Percentiles rank a stretch among this genome's conserved stretches.
These are phyloP conservation scores for Tauraco hartlaubi DNA, from an alignment of 2,797 vertebrate species.

Conservation along the genomic window DNA sequence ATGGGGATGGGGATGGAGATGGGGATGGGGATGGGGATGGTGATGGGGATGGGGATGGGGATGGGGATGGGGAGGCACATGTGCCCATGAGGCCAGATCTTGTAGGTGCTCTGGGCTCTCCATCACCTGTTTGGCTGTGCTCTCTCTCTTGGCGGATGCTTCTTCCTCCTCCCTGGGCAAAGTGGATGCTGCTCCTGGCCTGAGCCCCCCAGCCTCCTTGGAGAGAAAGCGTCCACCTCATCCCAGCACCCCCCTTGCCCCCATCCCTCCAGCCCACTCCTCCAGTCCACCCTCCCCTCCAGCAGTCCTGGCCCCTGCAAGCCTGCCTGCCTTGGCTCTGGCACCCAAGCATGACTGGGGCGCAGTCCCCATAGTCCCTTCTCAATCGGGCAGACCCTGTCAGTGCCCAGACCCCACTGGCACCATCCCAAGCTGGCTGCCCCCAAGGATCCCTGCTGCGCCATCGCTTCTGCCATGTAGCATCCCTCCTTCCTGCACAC, in stretches of 20 bases:
- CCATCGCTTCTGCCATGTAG: not conserved
- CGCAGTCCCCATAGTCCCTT: not conserved
- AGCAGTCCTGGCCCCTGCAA: not conserved
- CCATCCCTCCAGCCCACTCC: rapidly evolving
- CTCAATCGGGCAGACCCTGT: not conserved
- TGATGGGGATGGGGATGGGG: not conserved
- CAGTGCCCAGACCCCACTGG: not conserved
- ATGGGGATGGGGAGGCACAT: not conserved
- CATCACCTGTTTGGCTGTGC: conserved; percentile 59
- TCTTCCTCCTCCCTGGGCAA: conserved; percentile 69
- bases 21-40: not conserved
- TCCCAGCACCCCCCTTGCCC: not conserved
- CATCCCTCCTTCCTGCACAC: not conserved
- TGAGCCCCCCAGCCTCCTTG: conserved; percentile 68
- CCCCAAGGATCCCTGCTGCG: not conserved
- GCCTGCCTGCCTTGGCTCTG: not conserved
- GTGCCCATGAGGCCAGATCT: not conserved
- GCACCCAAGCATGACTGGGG: not conserved
- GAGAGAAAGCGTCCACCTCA: conserved; percentile 62
- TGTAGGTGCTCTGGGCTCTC: not conserved
- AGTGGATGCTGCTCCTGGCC: conserved; percentile 34
- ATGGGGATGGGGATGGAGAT: not conserved
- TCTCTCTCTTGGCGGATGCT: conserved; percentile 53
- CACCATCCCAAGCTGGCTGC: not conserved
- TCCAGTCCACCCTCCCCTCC: not conserved